These are phyloP conservation scores for Emmelina monodactyla DNA, from an alignment of 2,888 invertebrate genomes.

Conservation along the genomic window DNA sequence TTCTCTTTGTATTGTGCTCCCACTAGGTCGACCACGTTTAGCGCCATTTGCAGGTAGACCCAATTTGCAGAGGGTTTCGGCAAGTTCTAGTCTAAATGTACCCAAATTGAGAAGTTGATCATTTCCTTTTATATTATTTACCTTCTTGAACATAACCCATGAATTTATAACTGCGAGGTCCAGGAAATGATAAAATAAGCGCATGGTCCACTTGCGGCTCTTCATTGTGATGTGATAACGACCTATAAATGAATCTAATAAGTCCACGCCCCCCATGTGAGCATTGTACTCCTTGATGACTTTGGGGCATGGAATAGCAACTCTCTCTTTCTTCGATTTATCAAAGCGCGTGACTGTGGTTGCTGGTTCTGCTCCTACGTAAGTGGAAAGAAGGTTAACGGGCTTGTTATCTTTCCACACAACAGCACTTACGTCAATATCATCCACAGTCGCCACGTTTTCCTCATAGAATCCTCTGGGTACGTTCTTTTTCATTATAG, in stretches of 20 bases:
- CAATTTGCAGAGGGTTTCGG: slow-evolving; percentile 22
- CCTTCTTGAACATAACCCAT: slow-evolving; percentile 24
- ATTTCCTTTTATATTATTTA: slow-evolving; percentile 9
- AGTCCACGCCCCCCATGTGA: slow-evolving; percentile 20
- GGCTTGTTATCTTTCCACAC: slow-evolving; percentile 30
- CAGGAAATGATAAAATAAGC: slow-evolving; percentile 7
- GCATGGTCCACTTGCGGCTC: slow-evolving; percentile 24
- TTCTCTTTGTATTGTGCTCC: slow-evolving; percentile 21
- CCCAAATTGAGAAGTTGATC: slow-evolving; percentile 15
- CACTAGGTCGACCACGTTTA: slow-evolving; percentile 22
- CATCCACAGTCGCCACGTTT: slow-evolving; percentile 19
- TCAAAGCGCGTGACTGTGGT: slow-evolving; percentile 22
- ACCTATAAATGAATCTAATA: slow-evolving; percentile 19
- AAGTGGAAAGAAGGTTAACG: slow-evolving; percentile 26
- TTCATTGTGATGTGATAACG: slow-evolving; percentile 22
- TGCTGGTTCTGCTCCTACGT: slow-evolving; percentile 25
- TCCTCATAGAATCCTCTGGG: slow-evolving; percentile 18
- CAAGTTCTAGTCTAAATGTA: slow-evolving; percentile 24
- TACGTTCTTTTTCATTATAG: slow-evolving; percentile 21
- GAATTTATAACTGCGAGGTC: slow-evolving; percentile 23
- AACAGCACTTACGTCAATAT: slow-evolving; percentile 20
- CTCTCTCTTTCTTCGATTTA: slow-evolving; percentile 18
- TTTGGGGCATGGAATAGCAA: slow-evolving; percentile 18
- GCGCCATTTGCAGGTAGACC: slow-evolving; percentile 22
- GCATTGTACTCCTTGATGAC: slow-evolving; percentile 20